Base-by-base conservation (phyloP, 2,113 vertebrate genomes). In the Clarias macrocephalus region DNA sequence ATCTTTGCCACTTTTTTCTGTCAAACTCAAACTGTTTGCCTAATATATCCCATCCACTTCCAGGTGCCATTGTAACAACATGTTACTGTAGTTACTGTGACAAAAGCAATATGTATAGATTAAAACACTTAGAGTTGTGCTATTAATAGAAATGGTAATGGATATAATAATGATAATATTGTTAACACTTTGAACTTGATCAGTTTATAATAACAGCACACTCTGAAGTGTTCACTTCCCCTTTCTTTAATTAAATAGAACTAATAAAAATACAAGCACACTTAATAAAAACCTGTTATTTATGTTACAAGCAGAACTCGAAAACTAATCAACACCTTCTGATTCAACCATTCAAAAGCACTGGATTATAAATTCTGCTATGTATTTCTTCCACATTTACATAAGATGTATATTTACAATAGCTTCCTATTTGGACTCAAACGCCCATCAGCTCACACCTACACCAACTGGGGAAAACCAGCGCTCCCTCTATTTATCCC, bases 401-500 rank as follows among this genome's bases (percentile, higher is more conserved):
- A 52, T 72, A 73, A 37, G 70, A 25, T 25, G 5, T 30, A 77
- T n/a, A 80, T 80, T 21, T 60, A 21, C 57, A 80, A 37, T 13
- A 18, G n/a, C 21, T 59, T 60, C 7, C 28, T 23, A 60, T 80
- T 21, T 2, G 56, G 56, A 60, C 56, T 33, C 76, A 57, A 57
- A 30, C n/a, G 10, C 84, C 42, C 21, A 75, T 23, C 10, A 15
- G 60, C 59, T 82, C 16, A 10, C 76, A 80, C 37, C 73, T 56
- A 72, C 63, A 52, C 63, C 42, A 30, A 87, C 25, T 65, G n/a
- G 68, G 60, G 66, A 79, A 82, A 81, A 82, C 18, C 37, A 19
- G 30, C 23, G 37, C 56, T 56, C 85, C 5, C 15, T 88, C 48
- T 84, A 80, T 81, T 88, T 73, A 88, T 86, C 81, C 52, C 11